Base-by-base conservation (phyloP, 2,113 vertebrate genomes). In the Salvator merianae region DNA sequence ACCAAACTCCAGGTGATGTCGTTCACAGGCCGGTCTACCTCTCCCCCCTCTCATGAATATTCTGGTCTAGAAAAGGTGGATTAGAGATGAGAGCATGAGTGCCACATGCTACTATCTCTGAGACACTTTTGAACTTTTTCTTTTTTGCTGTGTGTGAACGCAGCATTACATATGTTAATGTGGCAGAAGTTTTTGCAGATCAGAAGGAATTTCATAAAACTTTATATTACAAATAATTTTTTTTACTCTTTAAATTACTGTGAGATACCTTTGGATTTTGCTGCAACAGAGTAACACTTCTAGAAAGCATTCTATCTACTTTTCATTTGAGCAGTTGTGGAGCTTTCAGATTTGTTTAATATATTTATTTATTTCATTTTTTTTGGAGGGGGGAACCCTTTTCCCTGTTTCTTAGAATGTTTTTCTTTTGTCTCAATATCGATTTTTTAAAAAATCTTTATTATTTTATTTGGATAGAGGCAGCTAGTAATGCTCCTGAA, bases 381-480 rank as follows among this genome's bases (percentile, higher is more conserved):
- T n/a, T n/a, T n/a, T 22, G 3, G 16, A 16, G 18, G 3, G 10
- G 26, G 8, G 20, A 68, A 47, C 22, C 3, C 38, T 7, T 16
- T 13, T 10, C 75, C 22, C 53, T 62, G 22, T 34, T 5, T n/a
- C n/a, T 32, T 4, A 63, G 14, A n/a, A n/a, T n/a, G 43, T 4
- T 20, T 72, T 71, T 24, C 82, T 62, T n/a, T 7, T 79, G 82
- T 20, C 10, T 43, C 73, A 82, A 84, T 92, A 74, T 16, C 20
- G 63, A 32, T 2, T 78, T 63, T 85, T 76, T 62, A 77, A 79
- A 66, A 16, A 5, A 70, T 72, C 50, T 5, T 34, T 28, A 3
- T 40, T 32, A 2, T 6, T 16, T 18, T 36, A 36, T 22, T 84
- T 55, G 71, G 40, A 59, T 47, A 78, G 40, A 62, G 77, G 3